These are phyloP conservation scores for Scaptomyza tumidula DNA, from an alignment of 2,888 invertebrate species.

Conservation along the genomic window DNA sequence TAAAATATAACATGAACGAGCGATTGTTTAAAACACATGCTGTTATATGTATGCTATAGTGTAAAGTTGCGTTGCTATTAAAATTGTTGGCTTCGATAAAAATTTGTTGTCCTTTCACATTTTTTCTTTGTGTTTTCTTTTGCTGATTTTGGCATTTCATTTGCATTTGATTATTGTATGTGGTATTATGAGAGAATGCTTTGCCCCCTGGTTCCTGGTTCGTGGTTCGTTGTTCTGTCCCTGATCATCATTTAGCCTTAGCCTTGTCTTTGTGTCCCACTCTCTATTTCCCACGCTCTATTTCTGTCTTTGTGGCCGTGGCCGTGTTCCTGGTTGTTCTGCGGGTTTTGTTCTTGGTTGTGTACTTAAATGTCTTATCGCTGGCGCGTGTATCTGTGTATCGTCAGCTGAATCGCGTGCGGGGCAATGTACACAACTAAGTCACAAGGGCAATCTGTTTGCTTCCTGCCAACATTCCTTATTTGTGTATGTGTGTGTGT, in stretches of 20 bases:
- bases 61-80: too few species aligned
- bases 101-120: neutral
- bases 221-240: neutral
- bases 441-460: constrained; percentile 24
- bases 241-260: constrained; percentile 1
- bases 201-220: neutral
- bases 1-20: neutral
- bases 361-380: constrained; percentile 56
- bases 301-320: neutral
- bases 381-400: constrained; percentile 46
- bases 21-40: too few species aligned
- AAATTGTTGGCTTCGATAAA: constrained; percentile 17
- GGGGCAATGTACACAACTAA: constrained; percentile 32
- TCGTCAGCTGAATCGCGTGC: constrained; percentile 34
- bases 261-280: neutral
- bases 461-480: neutral
- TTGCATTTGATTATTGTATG: constrained; percentile 63
- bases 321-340: constrained; percentile 5
- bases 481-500: constrained; percentile 19
- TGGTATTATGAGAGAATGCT: constrained; percentile 14
- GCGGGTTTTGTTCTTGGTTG: constrained; percentile 33
- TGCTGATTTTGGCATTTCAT: constrained; percentile 59
- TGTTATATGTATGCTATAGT: too few species aligned
- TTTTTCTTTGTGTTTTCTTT: constrained; percentile 25
- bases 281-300: neutral